Evolutionary conservation across 1,140 invertebrate genomes (phyloP).

Genomic region (Sminthurides bifidus): DNA sequence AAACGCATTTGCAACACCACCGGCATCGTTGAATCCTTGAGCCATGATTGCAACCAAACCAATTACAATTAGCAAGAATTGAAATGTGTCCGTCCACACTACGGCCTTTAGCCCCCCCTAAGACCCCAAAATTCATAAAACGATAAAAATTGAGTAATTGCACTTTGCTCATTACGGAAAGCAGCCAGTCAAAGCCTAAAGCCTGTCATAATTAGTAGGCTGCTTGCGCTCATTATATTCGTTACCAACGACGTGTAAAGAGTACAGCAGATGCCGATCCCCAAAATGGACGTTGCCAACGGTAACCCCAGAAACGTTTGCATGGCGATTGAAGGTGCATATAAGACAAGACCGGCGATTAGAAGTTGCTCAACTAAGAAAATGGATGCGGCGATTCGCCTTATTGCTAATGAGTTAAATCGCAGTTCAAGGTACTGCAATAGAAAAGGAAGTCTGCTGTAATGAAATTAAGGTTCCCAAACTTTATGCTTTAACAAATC

Average conservation of each 20-base stretch:
- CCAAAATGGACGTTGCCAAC: slow-evolving; percentile 14
- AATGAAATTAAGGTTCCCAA: background rate
- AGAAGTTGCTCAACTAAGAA: slow-evolving; percentile 19
- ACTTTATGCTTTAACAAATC: background rate
- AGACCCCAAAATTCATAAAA: background rate
- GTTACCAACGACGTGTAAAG: slow-evolving; percentile 12
- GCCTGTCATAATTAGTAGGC: background rate
- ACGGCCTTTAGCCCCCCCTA: slow-evolving; percentile 13
- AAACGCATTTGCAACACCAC: slow-evolving; percentile 51
- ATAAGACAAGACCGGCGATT: slow-evolving; percentile 24
- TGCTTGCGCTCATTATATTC: background rate
- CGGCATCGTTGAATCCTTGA: slow-evolving; percentile 50
- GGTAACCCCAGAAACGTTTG: slow-evolving; percentile 24
- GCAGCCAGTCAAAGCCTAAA: background rate
- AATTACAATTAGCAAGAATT: slow-evolving; percentile 11
- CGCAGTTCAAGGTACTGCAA: slow-evolving; percentile 23
- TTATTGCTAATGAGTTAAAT: slow-evolving; percentile 12
- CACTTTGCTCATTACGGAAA: background rate
- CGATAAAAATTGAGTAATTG: background rate
- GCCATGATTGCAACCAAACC: slow-evolving; percentile 12
- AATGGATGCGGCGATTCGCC: slow-evolving; percentile 11
- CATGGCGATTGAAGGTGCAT: slow-evolving; percentile 30
- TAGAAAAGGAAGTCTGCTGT: background rate
- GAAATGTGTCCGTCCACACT: slow-evolving; percentile 17
- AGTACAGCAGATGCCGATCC: slow-evolving; percentile 4